phyloP scores from a whole-genome alignment of 2,888 invertebrate species.

The Chydorus sphaericus region DNA sequence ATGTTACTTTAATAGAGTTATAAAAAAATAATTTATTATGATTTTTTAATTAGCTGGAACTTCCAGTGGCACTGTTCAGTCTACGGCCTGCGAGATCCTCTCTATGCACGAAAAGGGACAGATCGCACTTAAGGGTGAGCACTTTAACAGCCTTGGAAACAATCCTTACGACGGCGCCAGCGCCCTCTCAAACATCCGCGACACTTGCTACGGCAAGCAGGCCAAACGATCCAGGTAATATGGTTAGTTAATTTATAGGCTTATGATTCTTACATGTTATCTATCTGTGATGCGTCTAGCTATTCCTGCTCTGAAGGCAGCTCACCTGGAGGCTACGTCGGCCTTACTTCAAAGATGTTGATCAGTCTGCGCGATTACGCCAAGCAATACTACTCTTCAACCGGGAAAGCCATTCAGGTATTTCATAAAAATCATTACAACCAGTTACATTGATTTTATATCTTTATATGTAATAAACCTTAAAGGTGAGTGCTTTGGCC shows the following conservation, averaged over 20 bases:
- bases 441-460: not conserved
- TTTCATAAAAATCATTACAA: not conserved
- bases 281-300: not conserved
- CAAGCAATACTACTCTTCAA: conserved; percentile 9
- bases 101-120: conserved; percentile 16
- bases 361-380: conserved; percentile 16
- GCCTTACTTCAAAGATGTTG: conserved; percentile 15
- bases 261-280: not conserved
- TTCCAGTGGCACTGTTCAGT: conserved; percentile 15
- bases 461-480: not conserved
- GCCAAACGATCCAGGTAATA: conserved; percentile 18
- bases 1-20: not conserved
- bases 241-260: not conserved
- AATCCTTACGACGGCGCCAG: conserved; percentile 18
- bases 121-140: conserved; percentile 15
- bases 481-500: conserved; percentile 16
- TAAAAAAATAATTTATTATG: not conserved
- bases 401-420: conserved; percentile 14
- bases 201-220: conserved; percentile 17
- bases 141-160: conserved; percentile 16
- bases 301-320: conserved; percentile 11
- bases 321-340: conserved; percentile 16
- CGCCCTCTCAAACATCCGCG: conserved; percentile 17
- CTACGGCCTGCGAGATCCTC: conserved; percentile 16
- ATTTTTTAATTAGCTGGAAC: conserved; percentile 9